phyloP scores from a whole-genome alignment of 2,888 invertebrate species.

The Drosophila emarginata region DNA sequence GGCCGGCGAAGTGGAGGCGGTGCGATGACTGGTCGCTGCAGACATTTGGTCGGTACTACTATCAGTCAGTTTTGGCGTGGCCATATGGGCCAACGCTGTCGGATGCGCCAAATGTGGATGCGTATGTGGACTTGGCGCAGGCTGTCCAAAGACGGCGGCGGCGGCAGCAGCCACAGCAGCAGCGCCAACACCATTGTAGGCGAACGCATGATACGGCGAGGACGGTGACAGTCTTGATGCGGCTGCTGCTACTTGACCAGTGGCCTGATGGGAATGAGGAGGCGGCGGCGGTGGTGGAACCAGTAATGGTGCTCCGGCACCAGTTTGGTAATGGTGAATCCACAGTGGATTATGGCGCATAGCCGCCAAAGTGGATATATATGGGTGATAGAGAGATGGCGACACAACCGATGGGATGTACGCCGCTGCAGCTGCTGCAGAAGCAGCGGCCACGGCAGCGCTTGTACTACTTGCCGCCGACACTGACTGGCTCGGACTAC shows the following conservation, averaged over 20 bases:
- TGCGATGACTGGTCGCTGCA: conserved; percentile 70
- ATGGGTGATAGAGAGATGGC: conserved; percentile 80
- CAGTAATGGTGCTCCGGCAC: conserved; percentile 73
- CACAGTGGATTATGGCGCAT: conserved; percentile 83
- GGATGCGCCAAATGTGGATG: conserved; percentile 61
- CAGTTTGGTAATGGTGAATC: conserved; percentile 83
- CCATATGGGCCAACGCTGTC: conserved; percentile 60
- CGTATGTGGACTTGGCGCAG: conserved; percentile 45
- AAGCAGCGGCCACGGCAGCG: conserved; percentile 75
- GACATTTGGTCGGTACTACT: conserved; percentile 70
- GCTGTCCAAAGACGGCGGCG: conserved; percentile 64
- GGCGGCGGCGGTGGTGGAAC: conserved; percentile 52
- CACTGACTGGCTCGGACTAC: conserved; percentile 67
- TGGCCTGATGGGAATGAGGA: conserved; percentile 47
- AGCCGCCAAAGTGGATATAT: conserved; percentile 82
- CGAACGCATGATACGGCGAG: conserved; percentile 79
- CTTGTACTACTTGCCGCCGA: conserved; percentile 56
- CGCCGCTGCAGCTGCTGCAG: conserved; percentile 78
- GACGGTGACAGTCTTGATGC: conserved; percentile 82
- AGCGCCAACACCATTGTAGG: conserved; percentile 80
- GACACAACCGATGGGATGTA: conserved; percentile 81
- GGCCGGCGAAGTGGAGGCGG: conserved; percentile 62
- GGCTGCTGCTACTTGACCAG: conserved; percentile 65
- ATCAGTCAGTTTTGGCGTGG: conserved; percentile 77
- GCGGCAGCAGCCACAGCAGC: conserved; percentile 69